phyloP scores from a whole-genome alignment of 2,888 invertebrate genomes.

The Volucella bombylans region DNA sequence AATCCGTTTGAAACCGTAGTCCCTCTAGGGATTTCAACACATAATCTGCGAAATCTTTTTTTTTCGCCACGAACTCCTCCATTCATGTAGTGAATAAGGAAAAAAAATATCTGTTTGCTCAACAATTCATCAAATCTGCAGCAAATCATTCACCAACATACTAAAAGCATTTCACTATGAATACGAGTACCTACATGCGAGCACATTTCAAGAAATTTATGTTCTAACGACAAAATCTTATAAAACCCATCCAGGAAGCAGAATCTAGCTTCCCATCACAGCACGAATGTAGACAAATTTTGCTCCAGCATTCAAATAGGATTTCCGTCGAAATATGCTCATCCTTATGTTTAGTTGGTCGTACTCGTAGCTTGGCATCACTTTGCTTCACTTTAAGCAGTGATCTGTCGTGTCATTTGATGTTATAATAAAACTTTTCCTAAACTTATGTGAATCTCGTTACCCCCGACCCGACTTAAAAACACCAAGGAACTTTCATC shows the following conservation, averaged over 20 bases:
- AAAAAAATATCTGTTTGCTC: not conserved
- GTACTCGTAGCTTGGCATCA: constrained; percentile 47
- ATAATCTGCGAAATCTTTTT: too few species aligned
- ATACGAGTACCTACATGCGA: not conserved
- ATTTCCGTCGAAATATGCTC: constrained; percentile 52
- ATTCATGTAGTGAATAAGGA: too few species aligned
- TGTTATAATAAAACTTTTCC: constrained; percentile 65
- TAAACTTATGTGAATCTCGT: constrained; percentile 53
- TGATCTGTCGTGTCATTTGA: constrained; percentile 68
- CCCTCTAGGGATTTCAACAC: too few species aligned
- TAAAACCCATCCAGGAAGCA: constrained; percentile 25
- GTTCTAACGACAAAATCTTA: constrained; percentile 26
- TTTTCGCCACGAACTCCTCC: too few species aligned
- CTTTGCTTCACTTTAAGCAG: constrained; percentile 58
- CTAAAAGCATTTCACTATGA: constrained; percentile 13
- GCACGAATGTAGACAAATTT: constrained; percentile 44
- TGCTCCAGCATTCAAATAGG: constrained; percentile 47
- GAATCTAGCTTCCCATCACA: constrained; percentile 10
- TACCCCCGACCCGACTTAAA: not conserved
- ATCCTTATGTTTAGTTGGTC: constrained; percentile 43
- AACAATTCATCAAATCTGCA: constrained; percentile 28
- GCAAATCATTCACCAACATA: constrained; percentile 14
- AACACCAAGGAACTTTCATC: not conserved
- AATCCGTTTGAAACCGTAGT: too few species aligned
- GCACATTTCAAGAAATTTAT: constrained; percentile 26